Evolutionary conservation across 1,140 invertebrate species (phyloP).

Genomic region (Hyles euphorbiae): DNA sequence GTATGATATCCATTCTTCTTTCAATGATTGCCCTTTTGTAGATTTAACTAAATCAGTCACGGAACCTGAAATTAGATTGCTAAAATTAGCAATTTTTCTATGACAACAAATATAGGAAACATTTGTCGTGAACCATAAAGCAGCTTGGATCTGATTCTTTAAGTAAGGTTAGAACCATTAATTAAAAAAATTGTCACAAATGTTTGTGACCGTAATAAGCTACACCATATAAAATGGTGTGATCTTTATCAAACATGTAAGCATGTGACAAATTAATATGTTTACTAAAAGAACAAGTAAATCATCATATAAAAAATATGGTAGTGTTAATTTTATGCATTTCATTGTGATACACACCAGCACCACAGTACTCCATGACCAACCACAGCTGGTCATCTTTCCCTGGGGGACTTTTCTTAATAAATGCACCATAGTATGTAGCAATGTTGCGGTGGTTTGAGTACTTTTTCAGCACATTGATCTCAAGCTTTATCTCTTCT

Average conservation of each 20-base stretch:
- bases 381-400: slow-evolving; percentile 99
- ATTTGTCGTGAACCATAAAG: no score
- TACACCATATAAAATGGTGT: no score
- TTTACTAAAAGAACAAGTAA: no score
- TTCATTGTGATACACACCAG: slow-evolving; percentile 77
- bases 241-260: no score
- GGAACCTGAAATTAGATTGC: slow-evolving; percentile 78
- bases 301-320: no score
- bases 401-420: slow-evolving; percentile 98
- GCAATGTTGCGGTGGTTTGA: slow-evolving; percentile 99
- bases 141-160: no score
- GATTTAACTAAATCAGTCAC: slow-evolving; percentile 99
- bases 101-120: no score
- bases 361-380: slow-evolving; percentile 99
- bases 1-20: slow-evolving; percentile 99
- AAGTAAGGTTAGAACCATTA: background rate
- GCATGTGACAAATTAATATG: no score
- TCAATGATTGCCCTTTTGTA: slow-evolving; percentile 97
- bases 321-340: no score
- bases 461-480: slow-evolving; percentile 99
- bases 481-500: slow-evolving; percentile 99
- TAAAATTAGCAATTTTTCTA: no score
- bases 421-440: slow-evolving; percentile 99
- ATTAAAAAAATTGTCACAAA: background rate
- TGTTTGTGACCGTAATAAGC: no score